Evolutionary conservation across 2,797 vertebrate species (phyloP), one percentile per base, ranked within the genome.

Genomic region (Myotis planiceps): DNA sequence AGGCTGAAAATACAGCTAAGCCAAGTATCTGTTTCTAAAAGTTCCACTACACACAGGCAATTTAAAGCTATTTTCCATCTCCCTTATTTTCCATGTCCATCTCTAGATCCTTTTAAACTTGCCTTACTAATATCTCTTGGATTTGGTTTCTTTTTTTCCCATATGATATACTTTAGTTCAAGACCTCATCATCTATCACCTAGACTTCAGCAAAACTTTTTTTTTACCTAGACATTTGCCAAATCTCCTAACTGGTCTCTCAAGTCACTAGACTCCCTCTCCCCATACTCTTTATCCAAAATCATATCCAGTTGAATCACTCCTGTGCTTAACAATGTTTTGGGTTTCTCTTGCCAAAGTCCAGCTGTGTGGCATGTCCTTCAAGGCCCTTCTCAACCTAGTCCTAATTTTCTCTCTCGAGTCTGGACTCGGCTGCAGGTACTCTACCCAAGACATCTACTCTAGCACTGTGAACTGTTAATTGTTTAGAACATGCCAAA

Each of bases 271-370:
- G 69, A 76, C 21, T 85, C 14, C 32, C 12, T 72, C 37, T 72
- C 29, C 5, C 32, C n/a, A 12, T 47, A 42, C 14, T 90, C 23
- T 91, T 69, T 66, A 83, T 37, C 78, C 25, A 81, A 65, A 95
- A 74, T 34, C 66, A 92, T 16, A 78, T 82, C 19, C 18, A 8
- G n/a, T 19, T 69, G 19, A 84, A 45, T 88, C 25, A 74, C 42
- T 69, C 75, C 55, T 12, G 6, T 45, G 15, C 34, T 95, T 93
- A 78, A 88, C 88, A 83, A 63, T 94, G 21, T 80, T 94, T 79
- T 65, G 49, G 14, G 42, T 83, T n/a, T 49, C 47, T 23, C 9
- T 94, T 90, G 58, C 82, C 16, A 27, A 42, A 92, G 42, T 69
- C 19, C 21, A 68, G 39, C 37, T 88, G 37, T 53, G 42, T 65